Evolutionary conservation across 92 coral and sea anemone species (phyloP), one percentile per base, ranked within the genome.

Genomic region (Zoanthus sociatus): DNA sequence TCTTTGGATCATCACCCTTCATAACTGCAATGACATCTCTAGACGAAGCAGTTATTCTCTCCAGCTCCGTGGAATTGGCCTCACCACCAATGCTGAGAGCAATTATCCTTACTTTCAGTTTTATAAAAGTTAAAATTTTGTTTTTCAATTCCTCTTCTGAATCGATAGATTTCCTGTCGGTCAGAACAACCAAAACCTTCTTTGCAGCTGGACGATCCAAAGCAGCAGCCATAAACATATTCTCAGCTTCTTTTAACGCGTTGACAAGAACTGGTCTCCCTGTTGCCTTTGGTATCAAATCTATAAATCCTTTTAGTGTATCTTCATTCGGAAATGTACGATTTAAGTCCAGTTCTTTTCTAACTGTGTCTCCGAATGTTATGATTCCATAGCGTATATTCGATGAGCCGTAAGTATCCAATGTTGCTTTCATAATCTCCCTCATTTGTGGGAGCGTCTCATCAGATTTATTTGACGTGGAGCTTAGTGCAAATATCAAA

Each of bases 161-260:
- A 15, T 92, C 92, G 50, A 91, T 93, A 30, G 96, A 95, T 33
- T 88, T 92, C 58, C 78, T 90, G 82, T 94, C 98, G 42, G 88
- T 91, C 11, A 96, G 78, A 60, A 96, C 91, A 33, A 96, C 94
- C 71, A 96, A 92, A 78, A 94, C 86, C 89, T 94, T 96, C 74
- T 93, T 94, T 4, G 98, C 98, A 44, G 83, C 85, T 9, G 93
- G 94, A 31, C 98, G 98, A 48, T 92, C 93, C 0, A 94, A 96
- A 30, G 71, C 74, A 33, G 86, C 87, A 58, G 82, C 87, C 18
- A 78, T 79, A 76, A 96, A 96, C 84, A 93, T 73, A 71, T 50
- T 78, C 60, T 83, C 84, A 16, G 95, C 93, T 61, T 85, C 86
- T 33, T 87, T 89, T 44, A 96, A 85, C 2, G 95, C 96, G 46